Percentiles rank a stretch among this genome's conserved stretches.
Evolutionary conservation across 2,113 vertebrate genomes (phyloP).

Genomic region (Menidia beryllina): DNA sequence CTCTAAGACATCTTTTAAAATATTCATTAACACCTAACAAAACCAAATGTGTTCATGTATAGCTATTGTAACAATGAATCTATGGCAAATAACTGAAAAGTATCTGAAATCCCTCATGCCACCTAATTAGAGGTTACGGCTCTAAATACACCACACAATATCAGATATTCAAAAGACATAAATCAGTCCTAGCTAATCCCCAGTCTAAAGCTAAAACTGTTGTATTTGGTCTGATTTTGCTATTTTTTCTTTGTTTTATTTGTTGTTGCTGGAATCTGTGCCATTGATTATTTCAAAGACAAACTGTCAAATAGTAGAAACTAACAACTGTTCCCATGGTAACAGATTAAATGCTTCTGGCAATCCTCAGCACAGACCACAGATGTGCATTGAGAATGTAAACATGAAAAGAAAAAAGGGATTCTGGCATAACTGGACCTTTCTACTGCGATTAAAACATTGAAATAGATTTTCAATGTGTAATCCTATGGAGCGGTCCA

Average conservation of each 20-base stretch:
- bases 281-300: conserved; percentile 59
- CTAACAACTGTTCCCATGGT: conserved; percentile 68
- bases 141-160: not conserved
- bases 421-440: conserved; percentile 38
- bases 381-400: conserved; percentile 57
- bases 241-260: conserved; percentile 36
- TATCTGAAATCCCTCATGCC: not conserved
- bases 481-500: conserved; percentile 37
- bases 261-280: conserved; percentile 41
- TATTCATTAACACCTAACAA: not conserved
- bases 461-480: conserved; percentile 63
- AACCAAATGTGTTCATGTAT: not conserved
- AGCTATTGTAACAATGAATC: too few species aligned
- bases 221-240: conserved; percentile 13
- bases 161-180: not conserved
- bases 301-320: conserved; percentile 56
- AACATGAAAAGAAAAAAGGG: conserved; percentile 49
- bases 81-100: too few species aligned
- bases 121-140: not conserved
- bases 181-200: not conserved
- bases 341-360: conserved; percentile 60
- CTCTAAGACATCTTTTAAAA: not conserved
- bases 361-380: conserved; percentile 44
- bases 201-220: conserved; percentile 10
- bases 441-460: conserved; percentile 55